Evolutionary conservation across 2,797 vertebrate species (phyloP), one percentile per base, ranked within the genome.

Genomic region (Megaceryle alcyon): DNA sequence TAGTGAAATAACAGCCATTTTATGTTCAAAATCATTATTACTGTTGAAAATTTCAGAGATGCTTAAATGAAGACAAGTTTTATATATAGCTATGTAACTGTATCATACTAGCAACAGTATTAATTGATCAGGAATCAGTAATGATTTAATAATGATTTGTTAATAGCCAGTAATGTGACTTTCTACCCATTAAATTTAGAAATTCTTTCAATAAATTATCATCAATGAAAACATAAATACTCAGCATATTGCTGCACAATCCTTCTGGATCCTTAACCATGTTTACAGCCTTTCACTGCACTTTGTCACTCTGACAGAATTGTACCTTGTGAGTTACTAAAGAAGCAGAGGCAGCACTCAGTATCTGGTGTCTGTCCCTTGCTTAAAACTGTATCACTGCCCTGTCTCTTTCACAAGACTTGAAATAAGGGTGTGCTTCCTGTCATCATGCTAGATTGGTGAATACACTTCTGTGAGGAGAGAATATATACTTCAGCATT

Each of bases 401-500:
- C 35, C 14, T 31, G 8, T 15, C 15, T 57, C 44, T 54, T 9
- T 19, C 31, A 31, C 0, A 1, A 82, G 39, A 23, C 16, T 51
- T 69, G 6, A 28, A 18, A 44, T 21, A 21, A 54, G 7, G 3
- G 16, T 41, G 10, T 19, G 29, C 12, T 51, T 76, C 2, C 0
- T 18, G 35, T 10, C 18, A 21, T 31, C 17, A 2, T 14, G 31
- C 7, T 31, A 21, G 57, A 15, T 3, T 19, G 14, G 10, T 6
- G 22, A 51, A 8, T 8, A 37, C 14, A 26, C 23, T 4, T 6
- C 7, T 29, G 8, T 7, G 46, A 57, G 23, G 39, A 56, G 29
- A 48, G 14, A 29, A 37, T 0, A 2, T 4, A 15, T 5, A 19
- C 6, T 11, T 1, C 17, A 21, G 20, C 4, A 3, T 41, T 35